phyloP scores from a whole-genome alignment of 37 sponge, comb jelly and placozoan species.

The Aphrocallistes beatrix region DNA sequence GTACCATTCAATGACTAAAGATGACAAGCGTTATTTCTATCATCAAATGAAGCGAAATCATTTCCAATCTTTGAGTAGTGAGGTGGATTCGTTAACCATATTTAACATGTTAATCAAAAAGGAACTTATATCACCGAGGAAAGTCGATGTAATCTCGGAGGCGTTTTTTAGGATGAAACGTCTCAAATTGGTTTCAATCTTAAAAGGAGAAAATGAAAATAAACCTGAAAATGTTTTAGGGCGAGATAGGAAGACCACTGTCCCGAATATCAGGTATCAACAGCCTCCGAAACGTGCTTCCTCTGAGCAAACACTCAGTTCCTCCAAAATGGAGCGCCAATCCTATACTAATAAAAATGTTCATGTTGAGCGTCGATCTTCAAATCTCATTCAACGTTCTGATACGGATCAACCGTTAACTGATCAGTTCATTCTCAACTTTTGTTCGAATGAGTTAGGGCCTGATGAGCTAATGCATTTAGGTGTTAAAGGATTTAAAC shows the following conservation, averaged over 20 bases:
- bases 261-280: no score
- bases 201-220: not conserved
- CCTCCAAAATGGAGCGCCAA: no score
- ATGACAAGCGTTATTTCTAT: not conserved
- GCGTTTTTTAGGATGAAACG: not conserved
- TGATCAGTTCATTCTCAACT: not conserved
- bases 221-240: no score
- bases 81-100: not conserved
- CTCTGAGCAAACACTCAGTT: no score
- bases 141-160: not conserved
- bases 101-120: not conserved
- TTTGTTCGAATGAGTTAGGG: not conserved
- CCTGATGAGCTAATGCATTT: not conserved
- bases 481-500: not conserved
- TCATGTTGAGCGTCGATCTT: no score
- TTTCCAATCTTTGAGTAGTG: not conserved
- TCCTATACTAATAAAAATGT: no score
- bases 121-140: not conserved
- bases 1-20: not conserved
- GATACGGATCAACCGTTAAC: no score
- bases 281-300: no score
- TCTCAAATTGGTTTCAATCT: not conserved
- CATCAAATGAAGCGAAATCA: not conserved
- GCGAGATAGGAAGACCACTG: no score
- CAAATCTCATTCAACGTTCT: no score